Percentiles rank a stretch among this genome's conserved stretches.
Conservation (phyloP, 2,888 invertebrate species). For the Aporophyla nigra region DNA sequence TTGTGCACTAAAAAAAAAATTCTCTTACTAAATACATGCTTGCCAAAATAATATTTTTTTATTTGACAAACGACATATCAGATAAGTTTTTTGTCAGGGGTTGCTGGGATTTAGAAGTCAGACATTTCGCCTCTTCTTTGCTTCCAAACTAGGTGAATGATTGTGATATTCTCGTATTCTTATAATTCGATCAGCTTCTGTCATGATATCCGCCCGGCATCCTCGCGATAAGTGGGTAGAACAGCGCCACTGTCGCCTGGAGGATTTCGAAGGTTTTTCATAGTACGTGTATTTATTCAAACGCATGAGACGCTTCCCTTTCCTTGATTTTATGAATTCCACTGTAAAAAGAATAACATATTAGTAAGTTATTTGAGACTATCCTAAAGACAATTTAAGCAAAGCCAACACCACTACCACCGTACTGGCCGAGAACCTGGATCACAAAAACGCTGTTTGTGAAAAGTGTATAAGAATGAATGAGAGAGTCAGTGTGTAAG, state of each 20-base stretch:
- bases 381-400: too few relatives aligned
- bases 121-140: background rate
- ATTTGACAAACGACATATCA: too few relatives aligned
- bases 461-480: too few relatives aligned
- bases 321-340: slow-evolving; percentile 47
- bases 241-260: slow-evolving; percentile 76
- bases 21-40: too few relatives aligned
- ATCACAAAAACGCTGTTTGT: too few relatives aligned
- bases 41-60: too few relatives aligned
- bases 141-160: slow-evolving; percentile 31
- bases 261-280: slow-evolving; percentile 45
- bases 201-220: slow-evolving; percentile 71
- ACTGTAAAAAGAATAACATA: slow-evolving; percentile 40
- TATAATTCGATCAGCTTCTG: slow-evolving; percentile 66
- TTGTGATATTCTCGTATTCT: slow-evolving; percentile 41
- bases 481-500: too few relatives aligned
- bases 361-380: too few relatives aligned
- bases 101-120: background rate
- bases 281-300: slow-evolving; percentile 73
- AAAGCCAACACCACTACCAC: too few relatives aligned
- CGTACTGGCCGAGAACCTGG: too few relatives aligned
- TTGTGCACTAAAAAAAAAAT: too few relatives aligned
- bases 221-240: slow-evolving; percentile 75
- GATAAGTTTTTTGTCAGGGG: too few relatives aligned
- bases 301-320: slow-evolving; percentile 70